Conservation (phyloP, 2,113 vertebrate genomes). For the Phalacrocorax brasilianus region DNA sequence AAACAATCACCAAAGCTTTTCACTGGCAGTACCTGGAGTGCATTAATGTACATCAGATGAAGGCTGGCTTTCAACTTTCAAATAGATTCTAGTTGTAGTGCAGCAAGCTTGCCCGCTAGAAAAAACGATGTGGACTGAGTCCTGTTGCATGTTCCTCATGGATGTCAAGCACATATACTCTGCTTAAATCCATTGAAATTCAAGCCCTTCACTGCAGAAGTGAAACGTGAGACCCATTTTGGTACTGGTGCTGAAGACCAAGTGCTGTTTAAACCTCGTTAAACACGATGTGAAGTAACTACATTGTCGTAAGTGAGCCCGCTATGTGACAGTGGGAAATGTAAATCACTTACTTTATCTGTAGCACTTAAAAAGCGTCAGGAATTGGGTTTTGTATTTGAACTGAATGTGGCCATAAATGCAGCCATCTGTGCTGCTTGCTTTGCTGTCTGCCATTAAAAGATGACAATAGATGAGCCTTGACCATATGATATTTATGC, state of each 20-base stretch:
- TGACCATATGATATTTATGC: neutral
- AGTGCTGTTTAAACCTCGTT: accelerated
- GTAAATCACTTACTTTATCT: neutral
- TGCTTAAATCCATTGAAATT: neutral
- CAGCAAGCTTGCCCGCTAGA: neutral
- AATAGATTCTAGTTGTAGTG: neutral
- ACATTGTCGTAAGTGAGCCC: neutral
- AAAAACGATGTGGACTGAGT: neutral
- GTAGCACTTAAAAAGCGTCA: neutral
- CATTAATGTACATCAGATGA: neutral
- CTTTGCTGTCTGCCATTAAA: neutral
- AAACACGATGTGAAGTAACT: neutral
- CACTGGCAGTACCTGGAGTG: neutral
- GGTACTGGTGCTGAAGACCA: neutral
- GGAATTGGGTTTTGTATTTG: neutral
- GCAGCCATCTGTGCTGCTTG: neutral
- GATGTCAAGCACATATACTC: neutral
- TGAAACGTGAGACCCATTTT: neutral
- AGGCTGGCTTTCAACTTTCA: neutral
- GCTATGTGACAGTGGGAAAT: neutral
- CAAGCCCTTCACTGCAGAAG: neutral
- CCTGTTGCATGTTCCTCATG: neutral
- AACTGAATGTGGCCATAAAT: neutral
- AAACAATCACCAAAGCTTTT: neutral
- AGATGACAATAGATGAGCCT: neutral